Evolutionary conservation across 1,140 invertebrate genomes (phyloP), one percentile per base, ranked within the genome.

Genomic region (Drosophila pallidifrons): DNA sequence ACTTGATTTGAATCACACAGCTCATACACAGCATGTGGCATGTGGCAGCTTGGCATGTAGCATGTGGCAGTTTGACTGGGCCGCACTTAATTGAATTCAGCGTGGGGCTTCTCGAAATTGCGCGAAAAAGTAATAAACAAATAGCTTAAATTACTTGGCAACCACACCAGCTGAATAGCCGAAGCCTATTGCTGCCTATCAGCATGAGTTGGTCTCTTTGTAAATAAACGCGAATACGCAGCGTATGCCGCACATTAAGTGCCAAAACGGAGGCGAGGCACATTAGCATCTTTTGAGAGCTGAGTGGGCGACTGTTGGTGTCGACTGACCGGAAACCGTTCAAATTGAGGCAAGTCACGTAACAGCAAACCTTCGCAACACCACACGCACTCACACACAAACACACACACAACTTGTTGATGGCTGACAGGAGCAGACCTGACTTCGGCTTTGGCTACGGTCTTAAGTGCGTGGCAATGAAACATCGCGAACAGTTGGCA

Each of bases 281-380:
- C 54, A 71, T 75, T 75, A 71, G 67, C 73, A 75, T 52, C 60
- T 41, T 45, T 15, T 43, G 32, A 32, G 32, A 32, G 6, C 32
- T 32, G 32, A 3, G 13, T 2, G 10, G 5, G 32, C 10, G 35
- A 38, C 25, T 25, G 15, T 4, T 13, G 28, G 7, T 6, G 32
- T n/a, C 11, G 15, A 16, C 13, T 63, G 72, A 69, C 72, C 67
- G 51, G 58, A 75, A 64, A 59, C 38, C 38, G 46, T n/a, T 59
- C 16, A 65, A 71, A 75, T 65, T 45, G 57, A 59, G 61, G 47
- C 74, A 76, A 66, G 74, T 76, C 74, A 76, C 74, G 74, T 76
- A 76, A 65, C 63, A 30, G 49, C 4, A 5, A 25, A 51, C 45
- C 35, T 47, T 5, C 32, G 1, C 25, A 5, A n/a, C 13, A n/a